phyloP scores from a whole-genome alignment of 2,888 invertebrate genomes.

The Lepas anatifera region DNA sequence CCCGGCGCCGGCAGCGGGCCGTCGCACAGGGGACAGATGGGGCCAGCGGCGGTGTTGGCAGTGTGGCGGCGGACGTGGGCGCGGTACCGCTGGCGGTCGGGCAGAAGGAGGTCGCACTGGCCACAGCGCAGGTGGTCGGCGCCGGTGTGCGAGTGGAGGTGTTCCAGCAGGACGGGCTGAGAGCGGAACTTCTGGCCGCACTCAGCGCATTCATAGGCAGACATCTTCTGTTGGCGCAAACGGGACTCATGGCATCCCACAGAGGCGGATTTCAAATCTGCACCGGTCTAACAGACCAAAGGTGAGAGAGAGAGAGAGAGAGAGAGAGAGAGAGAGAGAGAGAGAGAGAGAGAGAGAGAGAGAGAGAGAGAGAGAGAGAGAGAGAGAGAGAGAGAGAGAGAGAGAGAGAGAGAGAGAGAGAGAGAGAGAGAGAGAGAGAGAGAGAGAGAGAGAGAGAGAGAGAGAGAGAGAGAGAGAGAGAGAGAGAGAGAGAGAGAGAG shows the following conservation, averaged over 20 bases:
- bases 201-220: constrained; percentile 82
- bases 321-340: not conserved
- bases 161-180: constrained; percentile 62
- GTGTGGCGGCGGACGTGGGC: constrained; percentile 86
- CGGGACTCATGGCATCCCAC: constrained; percentile 91
- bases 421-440: not conserved
- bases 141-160: constrained; percentile 64
- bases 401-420: not conserved
- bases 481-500: not conserved
- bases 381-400: not conserved
- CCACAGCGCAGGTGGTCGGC: constrained; percentile 87
- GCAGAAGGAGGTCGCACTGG: constrained; percentile 49
- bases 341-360: constrained; percentile 4
- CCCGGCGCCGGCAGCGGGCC: constrained; percentile 16
- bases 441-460: not conserved
- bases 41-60: constrained; percentile 81
- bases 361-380: constrained; percentile 1
- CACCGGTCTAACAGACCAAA: no score
- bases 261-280: no score
- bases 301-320: not conserved
- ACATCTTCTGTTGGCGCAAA: constrained; percentile 93
- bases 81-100: constrained; percentile 83
- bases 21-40: constrained; percentile 23
- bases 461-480: not conserved
- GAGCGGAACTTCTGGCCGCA: constrained; percentile 89